Evolutionary conservation across 2,888 invertebrate species (phyloP).

Genomic region (Amiota communis): DNA sequence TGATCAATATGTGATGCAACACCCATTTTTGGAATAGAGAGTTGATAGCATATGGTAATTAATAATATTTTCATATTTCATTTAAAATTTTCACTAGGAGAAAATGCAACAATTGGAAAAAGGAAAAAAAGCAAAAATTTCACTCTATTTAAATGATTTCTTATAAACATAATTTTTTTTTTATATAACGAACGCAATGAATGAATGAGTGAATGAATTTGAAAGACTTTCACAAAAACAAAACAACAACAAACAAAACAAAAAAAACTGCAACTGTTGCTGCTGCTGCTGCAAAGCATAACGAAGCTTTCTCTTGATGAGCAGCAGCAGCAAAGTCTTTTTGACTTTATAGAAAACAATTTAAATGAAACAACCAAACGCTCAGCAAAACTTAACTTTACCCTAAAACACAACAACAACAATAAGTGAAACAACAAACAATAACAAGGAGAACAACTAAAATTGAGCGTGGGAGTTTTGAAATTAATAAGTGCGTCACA

Average conservation of each 20-base stretch:
- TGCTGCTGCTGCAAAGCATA: conserved; percentile 45
- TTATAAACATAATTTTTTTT: conserved; percentile 42
- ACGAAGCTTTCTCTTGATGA: conserved; percentile 30
- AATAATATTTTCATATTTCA: too few species aligned
- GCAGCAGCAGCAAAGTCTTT: neutral
- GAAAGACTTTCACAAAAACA: conserved; percentile 56
- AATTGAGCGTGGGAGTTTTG: conserved; percentile 64
- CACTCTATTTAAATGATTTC: conserved; percentile 64
- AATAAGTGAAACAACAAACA: conserved; percentile 44
- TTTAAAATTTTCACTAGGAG: neutral
- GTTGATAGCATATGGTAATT: too few species aligned
- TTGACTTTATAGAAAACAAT: too few species aligned
- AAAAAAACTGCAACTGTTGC: conserved; percentile 59
- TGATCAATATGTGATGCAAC: neutral
- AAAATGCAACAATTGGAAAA: conserved; percentile 15
- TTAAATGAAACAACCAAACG: too few species aligned
- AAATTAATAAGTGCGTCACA: conserved; percentile 59
- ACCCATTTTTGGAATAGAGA: too few species aligned
- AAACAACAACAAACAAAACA: conserved; percentile 20
- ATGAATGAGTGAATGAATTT: conserved; percentile 15
- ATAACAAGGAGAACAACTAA: conserved; percentile 41
- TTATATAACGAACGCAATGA: conserved; percentile 56
- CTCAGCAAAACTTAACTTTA: conserved; percentile 33
- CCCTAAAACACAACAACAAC: conserved; percentile 51
- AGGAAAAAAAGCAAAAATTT: conserved; percentile 41